Conservation (phyloP, 2,888 invertebrate species). For the Clepsis dumicolana region DNA sequence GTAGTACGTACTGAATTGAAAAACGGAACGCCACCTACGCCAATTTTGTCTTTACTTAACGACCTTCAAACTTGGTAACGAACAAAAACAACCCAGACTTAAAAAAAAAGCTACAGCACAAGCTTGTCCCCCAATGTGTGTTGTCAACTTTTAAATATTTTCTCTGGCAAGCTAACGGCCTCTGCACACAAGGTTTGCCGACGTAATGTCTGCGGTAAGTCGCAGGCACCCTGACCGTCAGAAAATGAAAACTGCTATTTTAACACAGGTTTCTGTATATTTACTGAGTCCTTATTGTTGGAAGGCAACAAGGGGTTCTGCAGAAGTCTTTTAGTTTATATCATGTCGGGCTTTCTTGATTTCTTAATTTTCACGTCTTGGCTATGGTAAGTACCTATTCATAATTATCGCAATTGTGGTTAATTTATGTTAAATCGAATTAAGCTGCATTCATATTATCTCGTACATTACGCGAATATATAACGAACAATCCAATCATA, state of each 20-base stretch:
- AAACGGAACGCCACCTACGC: no score
- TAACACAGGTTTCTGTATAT: slow-evolving; percentile 4
- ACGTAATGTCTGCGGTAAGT: slow-evolving; percentile 39
- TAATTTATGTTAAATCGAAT: no score
- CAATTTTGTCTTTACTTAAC: no score
- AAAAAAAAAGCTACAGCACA: neutral
- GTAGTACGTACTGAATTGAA: no score
- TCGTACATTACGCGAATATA: no score
- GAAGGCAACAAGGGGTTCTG: neutral
- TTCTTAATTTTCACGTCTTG: no score
- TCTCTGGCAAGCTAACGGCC: slow-evolving; percentile 24
- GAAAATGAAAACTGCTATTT: slow-evolving; percentile 11
- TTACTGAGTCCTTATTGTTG: neutral
- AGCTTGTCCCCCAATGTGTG: slow-evolving; percentile 1
- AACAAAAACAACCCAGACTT: neutral
- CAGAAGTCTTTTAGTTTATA: neutral
- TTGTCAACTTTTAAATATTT: slow-evolving; percentile 30
- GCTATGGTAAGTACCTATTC: no score
- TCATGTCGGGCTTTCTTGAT: neutral
- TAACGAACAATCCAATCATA: no score
- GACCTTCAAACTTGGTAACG: neutral
- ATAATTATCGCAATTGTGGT: no score
- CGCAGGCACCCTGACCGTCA: slow-evolving; percentile 30
- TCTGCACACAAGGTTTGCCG: slow-evolving; percentile 28
- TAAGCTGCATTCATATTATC: no score